Evolutionary conservation across 92 coral and sea anemone genomes (phyloP), one percentile per base, ranked within the genome.

Genomic region (Actinostola sp.): DNA sequence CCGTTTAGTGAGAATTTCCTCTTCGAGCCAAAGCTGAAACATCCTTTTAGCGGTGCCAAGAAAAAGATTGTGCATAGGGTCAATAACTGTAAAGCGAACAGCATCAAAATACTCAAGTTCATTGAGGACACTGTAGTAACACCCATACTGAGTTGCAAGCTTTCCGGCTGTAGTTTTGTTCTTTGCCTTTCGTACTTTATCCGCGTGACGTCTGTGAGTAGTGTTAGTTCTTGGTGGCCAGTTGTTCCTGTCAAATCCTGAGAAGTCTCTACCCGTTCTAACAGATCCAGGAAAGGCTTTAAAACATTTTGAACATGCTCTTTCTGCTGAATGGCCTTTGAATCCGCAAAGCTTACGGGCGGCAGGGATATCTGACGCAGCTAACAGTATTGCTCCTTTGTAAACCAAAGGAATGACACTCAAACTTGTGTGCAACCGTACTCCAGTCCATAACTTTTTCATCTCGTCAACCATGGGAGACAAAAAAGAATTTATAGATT

Each of bases 241-340:
- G 41, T 23, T 34, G n/a, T 34, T 44, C 66, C 73, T 30, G 67
- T 76, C 74, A n/a, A n/a, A n/a, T n/a, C n/a, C 82, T 21, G 74
- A 65, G 19, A 29, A 60, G 51, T 76, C 67, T 11, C 48, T 43
- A 17, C 67, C 67, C 20, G 29, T 36, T 24, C 36, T 66, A 38
- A 76, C 41, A 6, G 52, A 32, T 38, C 82, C 75, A 32, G 75
- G 82, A 67, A 77, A 77, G 15, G 41, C 29, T 67, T 64, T 77
- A 53, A 77, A 77, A 62, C 82, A 67, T 44, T 67, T 67, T 42
- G 82, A 77, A 57, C 82, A 67, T n/a, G 55, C 82, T 32, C 75
- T 45, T 10, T 44, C 27, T 32, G 76, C 83, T 2, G 82, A 34
- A 41, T 76, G 82, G 54, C 65, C 82, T 67, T n/a, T n/a, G n/a